Evolutionary conservation across 2,888 invertebrate genomes (phyloP), one percentile per base, ranked within the genome.

Genomic region (Platerodrilus igneus): DNA sequence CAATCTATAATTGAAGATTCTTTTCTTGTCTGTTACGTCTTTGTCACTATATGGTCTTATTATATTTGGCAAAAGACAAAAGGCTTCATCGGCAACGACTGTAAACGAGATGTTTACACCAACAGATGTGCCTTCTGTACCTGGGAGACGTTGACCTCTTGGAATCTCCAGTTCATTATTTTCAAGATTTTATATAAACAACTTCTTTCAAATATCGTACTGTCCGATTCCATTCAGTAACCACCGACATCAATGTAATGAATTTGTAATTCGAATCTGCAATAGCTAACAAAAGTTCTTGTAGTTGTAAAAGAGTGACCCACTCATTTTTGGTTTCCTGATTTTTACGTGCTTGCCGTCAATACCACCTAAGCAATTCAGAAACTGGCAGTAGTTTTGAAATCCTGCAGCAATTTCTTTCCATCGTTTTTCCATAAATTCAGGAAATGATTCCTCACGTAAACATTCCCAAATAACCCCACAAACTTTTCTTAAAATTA

Each of bases 401-500:
- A 39, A 54, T 11, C 23, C 42, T 33, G 47, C 37, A 26, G 42
- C 47, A 33, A 46, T 46, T 21, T 39, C 26, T 33, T 26, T 43
- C 48, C 54, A 54, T 19, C 16, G 37, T 37, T 42, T 6, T 44
- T 41, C 40, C 25, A 41, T 26, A 32, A 52, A 51, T 44, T 35
- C 10, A 7, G 50, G 48, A 51, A 53, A 52, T 26, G 47, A 44
- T 41, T 49, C 48, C 23, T 43, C 44, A 19, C 35, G 20, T 17
- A 50, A n/a, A 26, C 45, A 48, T 16, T 53, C 52, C 52, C 52
- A 44, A 23, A 56, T 53, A 9, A 53, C 52, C 9, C 20, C 22
- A 34, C 52, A 54, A 11, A 54, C 51, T 45, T 55, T 51, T 44
- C 48, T 33, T 11, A 56, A 50, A 45, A 55, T 54, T 5, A 11